Percentiles rank a stretch among this genome's conserved stretches.
Evolutionary conservation across 2,888 invertebrate species (phyloP).

Genomic region (Cordilura impudica): DNA sequence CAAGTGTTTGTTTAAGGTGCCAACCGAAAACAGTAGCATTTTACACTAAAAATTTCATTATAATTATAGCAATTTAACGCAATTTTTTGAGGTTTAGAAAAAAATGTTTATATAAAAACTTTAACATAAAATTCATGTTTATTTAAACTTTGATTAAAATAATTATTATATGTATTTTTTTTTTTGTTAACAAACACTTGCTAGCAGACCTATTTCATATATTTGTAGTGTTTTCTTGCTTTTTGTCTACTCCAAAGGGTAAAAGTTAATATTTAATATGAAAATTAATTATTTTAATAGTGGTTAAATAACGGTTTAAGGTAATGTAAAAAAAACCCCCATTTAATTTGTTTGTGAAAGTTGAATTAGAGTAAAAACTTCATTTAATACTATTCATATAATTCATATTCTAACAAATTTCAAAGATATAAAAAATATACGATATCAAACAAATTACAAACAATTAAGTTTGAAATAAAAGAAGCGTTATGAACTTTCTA

Average conservation of each 20-base stretch:
- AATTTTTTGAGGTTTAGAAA: conserved; percentile 33
- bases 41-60: conserved; percentile 50
- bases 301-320: conserved; percentile 44
- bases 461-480: too few species aligned
- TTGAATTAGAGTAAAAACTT: conserved; percentile 28
- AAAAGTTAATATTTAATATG: conserved; percentile 46
- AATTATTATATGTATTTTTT: conserved; percentile 37
- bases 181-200: conserved; percentile 21
- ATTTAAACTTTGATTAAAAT: conserved; percentile 44
- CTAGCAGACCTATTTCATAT: conserved; percentile 26
- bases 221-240: not conserved
- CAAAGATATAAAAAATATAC: too few species aligned
- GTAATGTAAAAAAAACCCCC: not conserved
- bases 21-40: conserved; percentile 59
- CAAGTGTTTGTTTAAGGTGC: conserved; percentile 55
- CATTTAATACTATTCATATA: too few species aligned
- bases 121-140: conserved; percentile 43
- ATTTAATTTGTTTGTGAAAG: conserved; percentile 45
- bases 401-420: too few species aligned
- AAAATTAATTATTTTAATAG: conserved; percentile 47
- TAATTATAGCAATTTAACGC: conserved; percentile 63
- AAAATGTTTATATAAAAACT: not conserved
- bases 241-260: conserved; percentile 24
- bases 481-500: not conserved
- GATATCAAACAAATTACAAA: too few species aligned